Evolutionary conservation across 2,888 invertebrate genomes (phyloP), one percentile per base, ranked within the genome.

Genomic region (Seladonia tumulorum): DNA sequence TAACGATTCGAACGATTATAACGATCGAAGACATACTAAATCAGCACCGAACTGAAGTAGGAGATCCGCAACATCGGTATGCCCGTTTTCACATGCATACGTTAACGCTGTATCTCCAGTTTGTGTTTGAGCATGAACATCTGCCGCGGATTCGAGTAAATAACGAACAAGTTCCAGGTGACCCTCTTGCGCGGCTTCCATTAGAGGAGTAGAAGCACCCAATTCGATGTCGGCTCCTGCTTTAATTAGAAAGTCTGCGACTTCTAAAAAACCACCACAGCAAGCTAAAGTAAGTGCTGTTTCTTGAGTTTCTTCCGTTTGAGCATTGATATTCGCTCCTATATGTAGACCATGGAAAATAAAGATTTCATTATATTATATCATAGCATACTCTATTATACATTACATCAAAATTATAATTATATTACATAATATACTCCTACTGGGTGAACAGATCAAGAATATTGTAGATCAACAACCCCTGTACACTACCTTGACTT

Each of bases 181-280:
- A 22, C 99, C 99, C 95, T 99, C 99, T 95, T 99, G 99, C 7
- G 99, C 98, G 68, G 99, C 99, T 95, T 99, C 99, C 99, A 99
- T 99, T 7, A 99, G 96, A 0, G 99, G 99, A 22, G 99, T 99
- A 80, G 99, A 99, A 25, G 98, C 98, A 77, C 99, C 99, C 66
- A 99, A 96, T 95, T 99, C 99, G 76, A 99, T 97, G 94, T 99
- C 98, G 5, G 99, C 99, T 70, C 99, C 99, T 76, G 98, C 98
- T 95, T 98, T 98, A 91, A 99, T 97, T 78, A 99, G 97, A 95
- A 99, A 98, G 95, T 99, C 99, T 0, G 99, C 98, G 75, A 99
- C 98, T 94, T 99, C 99, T 71, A 98, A 97, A 95, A 99, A 99
- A 90, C 99, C 99, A 45, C 98, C 98, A 95, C 99, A 99, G 94